Evolutionary conservation across 2,113 vertebrate species (phyloP), one percentile per base, ranked within the genome.

Genomic region (Lontra canadensis): DNA sequence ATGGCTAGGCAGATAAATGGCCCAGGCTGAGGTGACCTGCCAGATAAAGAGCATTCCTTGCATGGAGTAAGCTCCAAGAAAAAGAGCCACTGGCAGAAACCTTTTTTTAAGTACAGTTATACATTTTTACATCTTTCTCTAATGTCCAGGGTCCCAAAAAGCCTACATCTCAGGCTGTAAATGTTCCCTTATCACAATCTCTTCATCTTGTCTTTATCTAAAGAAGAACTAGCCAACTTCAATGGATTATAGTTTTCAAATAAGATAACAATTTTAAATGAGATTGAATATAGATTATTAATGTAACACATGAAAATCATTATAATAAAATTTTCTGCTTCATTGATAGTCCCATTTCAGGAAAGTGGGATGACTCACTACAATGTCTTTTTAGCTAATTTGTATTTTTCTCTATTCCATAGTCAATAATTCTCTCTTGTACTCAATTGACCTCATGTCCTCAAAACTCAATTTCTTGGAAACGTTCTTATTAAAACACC

Each of bases 401-500:
- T 90, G 18, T 61, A 74, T 71, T 95, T 93, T 76, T 82, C 86
- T 95, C 88, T 63, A 47, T 59, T 91, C 59, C 79, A 25, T 34
- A 86, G 76, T 92, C 73, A 84, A 61, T 86, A 79, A 74, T 26
- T 84, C 23, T 59, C 47, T 79, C 83, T 71, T 67, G 8, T n/a
- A 82, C 31, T 79, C 65, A 81, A 88, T 7, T 87, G 67, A 95
- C 39, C 83, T 87, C 80, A 59, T 74, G 26, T 80, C 87, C 59
- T 92, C 55, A 81, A 76, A 23, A 89, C 15, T 89, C 69, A 82
- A 44, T 93, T 84, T 88, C 74, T 83, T 90, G 59, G 26, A 80
- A 39, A 96, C 94, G 42, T 84, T 92, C 21, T 81, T 81, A 93
- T 79, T 86, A 87, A 87, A 94, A 87, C 26, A 52, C 21, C 55